Evolutionary conservation across 2,797 vertebrate genomes (phyloP), one percentile per base, ranked within the genome.

Genomic region (Argya squamiceps): DNA sequence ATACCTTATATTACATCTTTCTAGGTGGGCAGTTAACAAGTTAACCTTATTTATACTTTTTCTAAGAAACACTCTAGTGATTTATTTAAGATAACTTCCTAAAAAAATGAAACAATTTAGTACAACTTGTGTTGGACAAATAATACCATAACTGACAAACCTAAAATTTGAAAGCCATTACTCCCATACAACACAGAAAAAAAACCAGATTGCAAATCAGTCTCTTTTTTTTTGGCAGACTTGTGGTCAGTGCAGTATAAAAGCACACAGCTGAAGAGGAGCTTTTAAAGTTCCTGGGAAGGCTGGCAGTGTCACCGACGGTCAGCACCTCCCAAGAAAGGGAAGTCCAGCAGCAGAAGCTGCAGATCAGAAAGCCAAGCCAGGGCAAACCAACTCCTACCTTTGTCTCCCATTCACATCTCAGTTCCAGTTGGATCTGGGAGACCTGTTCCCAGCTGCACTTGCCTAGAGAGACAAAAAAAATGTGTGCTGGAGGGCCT

Each of bases 251-350:
- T 30, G 24, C 44, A 15, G 22, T 60, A 19, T 2, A 62, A 53
- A 65, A 85, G 30, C 22, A 29, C 32, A 37, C 7, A 80, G 26
- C 23, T 58, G 26, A 14, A 77, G 22, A 39, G 19, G 50, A 70
- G 34, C 7, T 85, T 58, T 70, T 63, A 13, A 50, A 24, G 21
- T 20, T 90, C 23, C 53, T 49, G 6, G 49, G 34, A 74, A 78
- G 49, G 12, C 41, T 75, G 80, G 30, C 24, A 88, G 36, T 30
- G 47, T 44, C 62, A 36, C 26, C n/a, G 36, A 49, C 53, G 34
- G 17, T 15, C 52, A 37, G 27, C 1, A 1, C 36, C n/a, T 59
- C 65, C 19, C 0, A 0, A 27, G 21, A 18, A 39, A 41, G 23
- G 30, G 36, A 29, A 58, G 4, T 37, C 17, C 6, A 34, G 41